phyloP scores from a whole-genome alignment of 2,888 invertebrate genomes.

The Erpobdella octoculata region DNA sequence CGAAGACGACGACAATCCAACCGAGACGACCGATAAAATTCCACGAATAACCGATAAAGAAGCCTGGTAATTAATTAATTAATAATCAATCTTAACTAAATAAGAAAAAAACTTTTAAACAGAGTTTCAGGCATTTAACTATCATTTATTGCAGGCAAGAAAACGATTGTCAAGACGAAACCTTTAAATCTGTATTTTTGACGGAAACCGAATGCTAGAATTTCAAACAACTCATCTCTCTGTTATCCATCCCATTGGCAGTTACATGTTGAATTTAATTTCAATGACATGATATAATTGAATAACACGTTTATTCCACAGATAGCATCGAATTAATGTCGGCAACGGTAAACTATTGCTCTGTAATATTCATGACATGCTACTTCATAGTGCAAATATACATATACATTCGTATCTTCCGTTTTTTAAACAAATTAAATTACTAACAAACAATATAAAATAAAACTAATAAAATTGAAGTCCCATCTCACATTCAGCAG shows the following conservation, averaged over 20 bases:
- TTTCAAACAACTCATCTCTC: too few species aligned
- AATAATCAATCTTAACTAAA: background rate
- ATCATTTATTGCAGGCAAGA: background rate
- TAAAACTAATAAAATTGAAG: background rate
- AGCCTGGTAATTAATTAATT: background rate
- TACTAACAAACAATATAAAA: background rate
- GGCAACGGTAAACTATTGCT: too few species aligned
- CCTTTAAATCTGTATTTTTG: background rate
- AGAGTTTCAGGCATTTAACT: background rate
- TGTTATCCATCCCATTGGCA: too few species aligned
- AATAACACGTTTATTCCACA: too few species aligned
- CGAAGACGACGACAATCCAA: background rate
- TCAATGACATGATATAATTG: too few species aligned
- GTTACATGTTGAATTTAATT: too few species aligned
- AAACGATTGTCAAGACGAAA: background rate
- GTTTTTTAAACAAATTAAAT: background rate
- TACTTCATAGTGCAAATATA: too few species aligned
- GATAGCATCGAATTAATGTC: too few species aligned
- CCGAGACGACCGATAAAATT: background rate
- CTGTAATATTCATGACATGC: too few species aligned
- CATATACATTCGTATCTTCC: too few species aligned
- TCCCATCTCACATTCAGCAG: too few species aligned
- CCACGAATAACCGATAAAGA: background rate
- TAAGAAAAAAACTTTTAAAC: background rate
- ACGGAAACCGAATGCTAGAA: constrained; percentile 7